Conservation (phyloP, 2,888 invertebrate species). For the Euclidia mi region DNA sequence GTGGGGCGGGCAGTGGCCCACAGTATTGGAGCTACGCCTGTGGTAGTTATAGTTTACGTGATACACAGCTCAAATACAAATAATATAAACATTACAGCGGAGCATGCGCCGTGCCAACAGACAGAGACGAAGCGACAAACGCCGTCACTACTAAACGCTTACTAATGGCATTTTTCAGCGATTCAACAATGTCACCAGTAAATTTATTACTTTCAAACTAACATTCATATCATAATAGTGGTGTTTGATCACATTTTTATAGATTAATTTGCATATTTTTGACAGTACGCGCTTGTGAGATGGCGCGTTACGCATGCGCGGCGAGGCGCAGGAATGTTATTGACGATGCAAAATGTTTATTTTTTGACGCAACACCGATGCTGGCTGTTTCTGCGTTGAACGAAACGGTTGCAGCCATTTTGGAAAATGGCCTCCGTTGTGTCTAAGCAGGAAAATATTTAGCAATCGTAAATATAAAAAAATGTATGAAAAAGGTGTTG, state of each 20-base stretch:
- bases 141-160: conserved; percentile 48
- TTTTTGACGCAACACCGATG: conserved; percentile 77
- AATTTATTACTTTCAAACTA: conserved; percentile 64
- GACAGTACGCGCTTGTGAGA: conserved; percentile 74
- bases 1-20: conserved; percentile 86
- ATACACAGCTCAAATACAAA: conserved; percentile 91
- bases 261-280: conserved; percentile 89
- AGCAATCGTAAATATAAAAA: conserved; percentile 23
- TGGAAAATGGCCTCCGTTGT: conserved; percentile 45
- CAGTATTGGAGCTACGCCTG: conserved; percentile 90
- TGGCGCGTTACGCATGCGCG: conserved; percentile 79
- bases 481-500: conserved; percentile 17
- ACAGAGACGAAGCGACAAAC: conserved; percentile 75
- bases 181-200: conserved; percentile 48
- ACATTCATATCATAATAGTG: conserved; percentile 70
- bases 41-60: conserved; percentile 91
- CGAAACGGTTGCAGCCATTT: conserved; percentile 56
- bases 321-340: conserved; percentile 77
- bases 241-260: conserved; percentile 82
- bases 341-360: conserved; percentile 89
- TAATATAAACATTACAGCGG: conserved; percentile 90
- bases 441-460: conserved; percentile 10
- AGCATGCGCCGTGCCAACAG: conserved; percentile 85
- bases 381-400: conserved; percentile 52
- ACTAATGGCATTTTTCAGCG: conserved; percentile 45